A percentile compares a stretch with the other conserved stretches of the same genome.
phyloP scores from a whole-genome alignment of 1,140 invertebrate genomes.

The Charaxes varanes region DNA sequence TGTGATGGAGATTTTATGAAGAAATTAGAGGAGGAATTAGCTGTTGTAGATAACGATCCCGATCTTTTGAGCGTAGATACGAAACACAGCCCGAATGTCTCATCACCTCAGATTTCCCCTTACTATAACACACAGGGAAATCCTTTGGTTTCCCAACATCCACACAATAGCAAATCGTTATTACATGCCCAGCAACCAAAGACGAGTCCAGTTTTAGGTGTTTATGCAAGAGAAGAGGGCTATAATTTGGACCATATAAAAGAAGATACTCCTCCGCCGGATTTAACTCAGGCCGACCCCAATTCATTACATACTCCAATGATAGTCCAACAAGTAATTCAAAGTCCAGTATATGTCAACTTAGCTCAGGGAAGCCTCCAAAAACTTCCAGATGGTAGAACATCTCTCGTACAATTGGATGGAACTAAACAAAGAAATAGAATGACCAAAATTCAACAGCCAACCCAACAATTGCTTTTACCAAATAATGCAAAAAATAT shows the following conservation, averaged over 20 bases:
- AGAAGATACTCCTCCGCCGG: conserved; percentile 29
- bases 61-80: conserved; percentile 44
- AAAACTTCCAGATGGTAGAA: conserved; percentile 38
- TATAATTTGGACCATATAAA: conserved; percentile 38
- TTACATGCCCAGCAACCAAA: conserved; percentile 32
- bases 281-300: conserved; percentile 37
- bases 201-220: conserved; percentile 38
- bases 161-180: conserved; percentile 30
- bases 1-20: conserved; percentile 67
- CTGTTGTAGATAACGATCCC: conserved; percentile 42
- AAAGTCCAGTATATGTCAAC: conserved; percentile 57
- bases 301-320: conserved; percentile 42
- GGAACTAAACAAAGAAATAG: conserved; percentile 35
- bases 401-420: conserved; percentile 47
- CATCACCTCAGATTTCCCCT: conserved; percentile 39
- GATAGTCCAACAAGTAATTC: conserved; percentile 61
- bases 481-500: conserved; percentile 62
- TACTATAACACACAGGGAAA: conserved; percentile 44
- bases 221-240: conserved; percentile 41
- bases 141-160: conserved; percentile 57
- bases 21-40: conserved; percentile 57
- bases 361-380: conserved; percentile 46
- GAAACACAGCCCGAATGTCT: conserved; percentile 31
- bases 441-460: conserved; percentile 33
- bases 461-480: conserved; percentile 63